A percentile compares a stretch with the other conserved stretches of the same genome.
Conservation (phyloP, 2,113 vertebrate species). For the Spea bombifrons region DNA sequence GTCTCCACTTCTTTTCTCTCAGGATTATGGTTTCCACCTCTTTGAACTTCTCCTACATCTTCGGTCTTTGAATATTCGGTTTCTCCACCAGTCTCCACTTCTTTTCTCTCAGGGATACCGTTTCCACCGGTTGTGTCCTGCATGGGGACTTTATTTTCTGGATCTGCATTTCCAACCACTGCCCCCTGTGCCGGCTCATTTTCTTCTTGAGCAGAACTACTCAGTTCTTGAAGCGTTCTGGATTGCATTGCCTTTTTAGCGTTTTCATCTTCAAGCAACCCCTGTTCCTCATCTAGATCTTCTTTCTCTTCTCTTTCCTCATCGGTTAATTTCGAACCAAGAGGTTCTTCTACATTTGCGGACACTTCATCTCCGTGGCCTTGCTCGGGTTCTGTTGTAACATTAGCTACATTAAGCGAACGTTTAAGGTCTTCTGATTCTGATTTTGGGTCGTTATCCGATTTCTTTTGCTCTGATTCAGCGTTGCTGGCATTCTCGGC, state of each 20-base stretch:
- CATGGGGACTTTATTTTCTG: constrained; percentile 10
- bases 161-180: not conserved
- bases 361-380: not conserved
- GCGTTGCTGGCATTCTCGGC: not conserved
- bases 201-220: constrained; percentile 1
- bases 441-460: not conserved
- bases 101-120: not conserved
- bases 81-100: rapidly evolving
- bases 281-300: constrained; percentile 52
- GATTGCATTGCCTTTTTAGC: constrained; percentile 64
- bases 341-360: not conserved
- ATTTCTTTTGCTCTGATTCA: not conserved
- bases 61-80: not conserved
- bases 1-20: not conserved
- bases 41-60: not conserved
- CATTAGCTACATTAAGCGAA: not conserved
- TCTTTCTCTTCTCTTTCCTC: constrained; percentile 42
- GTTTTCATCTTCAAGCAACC: constrained; percentile 89
- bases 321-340: constrained; percentile 4
- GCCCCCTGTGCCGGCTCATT: not conserved
- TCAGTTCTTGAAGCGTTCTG: not conserved
- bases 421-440: not conserved
- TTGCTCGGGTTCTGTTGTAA: constrained; percentile 17
- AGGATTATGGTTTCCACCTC: rapidly evolving
- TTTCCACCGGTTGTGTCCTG: not conserved